phyloP scores from a whole-genome alignment of 2,113 vertebrate species.

The Platanista minor region DNA sequence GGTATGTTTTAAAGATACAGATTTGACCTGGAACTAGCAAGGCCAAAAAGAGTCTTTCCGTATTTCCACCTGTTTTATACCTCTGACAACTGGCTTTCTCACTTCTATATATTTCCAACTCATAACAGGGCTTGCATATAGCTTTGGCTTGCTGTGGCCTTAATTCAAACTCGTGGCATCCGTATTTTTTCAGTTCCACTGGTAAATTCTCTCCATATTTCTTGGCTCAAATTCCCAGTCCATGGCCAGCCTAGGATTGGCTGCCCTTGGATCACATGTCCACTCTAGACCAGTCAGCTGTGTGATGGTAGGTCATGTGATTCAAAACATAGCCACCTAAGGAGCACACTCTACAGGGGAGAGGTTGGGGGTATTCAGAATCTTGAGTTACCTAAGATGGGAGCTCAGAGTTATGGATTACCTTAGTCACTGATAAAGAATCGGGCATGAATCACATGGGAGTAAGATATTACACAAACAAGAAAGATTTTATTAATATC shows the following conservation, averaged over 20 bases:
- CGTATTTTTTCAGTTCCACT: neutral
- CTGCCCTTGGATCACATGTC: neutral
- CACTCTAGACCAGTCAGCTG: neutral
- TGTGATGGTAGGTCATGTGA: neutral
- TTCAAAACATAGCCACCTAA: neutral
- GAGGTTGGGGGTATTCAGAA: neutral
- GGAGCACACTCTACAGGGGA: neutral
- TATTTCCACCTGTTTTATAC: neutral
- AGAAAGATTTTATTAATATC: constrained; percentile 24
- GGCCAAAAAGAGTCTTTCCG: neutral
- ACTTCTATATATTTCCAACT: neutral
- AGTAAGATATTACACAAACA: constrained; percentile 25
- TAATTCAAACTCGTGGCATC: neutral
- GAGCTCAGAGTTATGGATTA: neutral
- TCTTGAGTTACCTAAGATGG: neutral
- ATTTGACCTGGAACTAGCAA: neutral
- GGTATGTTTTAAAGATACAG: neutral
- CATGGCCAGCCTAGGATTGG: neutral
- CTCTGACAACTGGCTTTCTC: neutral
- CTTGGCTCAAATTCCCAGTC: neutral
- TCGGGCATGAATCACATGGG: neutral
- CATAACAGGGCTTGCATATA: neutral
- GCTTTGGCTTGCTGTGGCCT: neutral
- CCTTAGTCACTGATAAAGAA: neutral
- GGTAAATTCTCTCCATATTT: neutral